These are phyloP conservation scores for Podilymbus podiceps DNA, from an alignment of 2,113 vertebrate species.

Conservation along the genomic window DNA sequence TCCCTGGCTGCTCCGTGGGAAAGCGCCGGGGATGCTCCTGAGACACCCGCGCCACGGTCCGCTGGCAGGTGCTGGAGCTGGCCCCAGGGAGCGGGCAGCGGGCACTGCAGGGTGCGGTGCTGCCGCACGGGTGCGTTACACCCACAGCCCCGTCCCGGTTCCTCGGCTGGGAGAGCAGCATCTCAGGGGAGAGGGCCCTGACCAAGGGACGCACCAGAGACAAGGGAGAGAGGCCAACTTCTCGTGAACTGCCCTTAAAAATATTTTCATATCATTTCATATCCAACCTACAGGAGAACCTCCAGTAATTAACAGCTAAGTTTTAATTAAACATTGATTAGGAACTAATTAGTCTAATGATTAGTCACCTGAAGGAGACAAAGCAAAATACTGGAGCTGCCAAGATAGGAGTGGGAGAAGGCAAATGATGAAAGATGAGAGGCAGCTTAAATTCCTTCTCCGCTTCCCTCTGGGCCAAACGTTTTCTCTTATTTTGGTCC, in stretches of 20 bases:
- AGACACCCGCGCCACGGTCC: accelerated
- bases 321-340: slow-evolving; percentile 95
- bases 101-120: background rate
- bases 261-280: slow-evolving; percentile 13
- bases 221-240: accelerated
- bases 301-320: slow-evolving; percentile 82
- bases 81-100: background rate
- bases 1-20: background rate
- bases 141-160: background rate
- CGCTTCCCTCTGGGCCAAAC: slow-evolving; percentile 67
- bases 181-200: background rate
- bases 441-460: slow-evolving; percentile 65
- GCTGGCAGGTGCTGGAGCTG: accelerated
- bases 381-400: slow-evolving; percentile 70
- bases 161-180: background rate
- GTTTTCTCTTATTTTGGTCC: slow-evolving; percentile 69
- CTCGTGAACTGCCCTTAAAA: background rate
- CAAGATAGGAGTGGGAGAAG: slow-evolving; percentile 15
- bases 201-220: background rate
- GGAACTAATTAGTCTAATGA: slow-evolving; percentile 89
- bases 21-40: accelerated
- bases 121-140: accelerated
- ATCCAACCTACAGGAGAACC: slow-evolving; percentile 71
- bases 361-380: slow-evolving; percentile 80
- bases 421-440: slow-evolving; percentile 73